A percentile compares a stretch with the other conserved stretches of the same genome.
Conservation (phyloP, 1,140 invertebrate species). For the Maconellicoccus hirsutus region DNA sequence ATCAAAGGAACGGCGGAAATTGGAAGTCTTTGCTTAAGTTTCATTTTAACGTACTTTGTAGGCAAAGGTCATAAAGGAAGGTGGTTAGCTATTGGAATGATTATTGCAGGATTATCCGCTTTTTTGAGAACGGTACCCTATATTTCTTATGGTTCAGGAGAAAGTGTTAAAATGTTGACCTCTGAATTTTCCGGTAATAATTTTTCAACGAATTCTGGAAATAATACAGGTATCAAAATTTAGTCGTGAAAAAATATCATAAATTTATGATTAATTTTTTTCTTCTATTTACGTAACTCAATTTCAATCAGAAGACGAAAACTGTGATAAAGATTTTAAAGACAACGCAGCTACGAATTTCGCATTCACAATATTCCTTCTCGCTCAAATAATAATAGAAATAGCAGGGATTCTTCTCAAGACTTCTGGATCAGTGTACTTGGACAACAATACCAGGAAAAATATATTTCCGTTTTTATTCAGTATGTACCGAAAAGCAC, state of each 20-base stretch:
- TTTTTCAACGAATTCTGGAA: too few species aligned
- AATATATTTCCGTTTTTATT: constrained; percentile 29
- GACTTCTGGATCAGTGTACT: constrained; percentile 32
- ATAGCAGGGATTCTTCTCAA: constrained; percentile 31
- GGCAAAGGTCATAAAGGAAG: constrained; percentile 52
- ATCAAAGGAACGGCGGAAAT: constrained; percentile 28
- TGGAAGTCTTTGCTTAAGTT: constrained; percentile 25
- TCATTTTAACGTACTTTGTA: constrained; percentile 52
- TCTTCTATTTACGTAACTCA: too few species aligned
- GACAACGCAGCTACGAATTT: neutral
- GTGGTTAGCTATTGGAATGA: constrained; percentile 57
- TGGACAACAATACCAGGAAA: constrained; percentile 33
- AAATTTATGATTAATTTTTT: too few species aligned
- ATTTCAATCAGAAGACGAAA: neutral
- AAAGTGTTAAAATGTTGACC: constrained; percentile 51
- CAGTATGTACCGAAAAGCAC: too few species aligned
- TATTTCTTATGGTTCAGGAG: constrained; percentile 56
- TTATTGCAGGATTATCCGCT: constrained; percentile 54
- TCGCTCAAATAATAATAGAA: constrained; percentile 28
- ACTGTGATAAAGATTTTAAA: neutral
- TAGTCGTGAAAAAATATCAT: too few species aligned
- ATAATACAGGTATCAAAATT: too few species aligned
- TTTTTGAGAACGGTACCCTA: constrained; percentile 57
- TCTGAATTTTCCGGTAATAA: constrained; percentile 37
- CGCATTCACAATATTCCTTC: constrained; percentile 24